Evolutionary conservation across 2,888 invertebrate genomes (phyloP).

Genomic region (Oxycera nigricornis): DNA sequence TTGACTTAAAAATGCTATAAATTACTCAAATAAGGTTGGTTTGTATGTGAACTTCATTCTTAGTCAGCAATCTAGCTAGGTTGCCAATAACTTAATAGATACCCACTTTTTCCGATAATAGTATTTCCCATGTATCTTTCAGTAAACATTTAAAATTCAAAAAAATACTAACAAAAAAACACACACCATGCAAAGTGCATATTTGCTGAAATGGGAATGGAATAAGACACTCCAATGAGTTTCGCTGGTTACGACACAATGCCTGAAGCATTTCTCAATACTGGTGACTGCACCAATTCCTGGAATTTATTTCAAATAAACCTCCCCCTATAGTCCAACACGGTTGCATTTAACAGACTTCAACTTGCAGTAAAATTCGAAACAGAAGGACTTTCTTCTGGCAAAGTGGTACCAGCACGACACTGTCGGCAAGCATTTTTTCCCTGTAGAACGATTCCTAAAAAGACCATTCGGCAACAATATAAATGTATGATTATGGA

Average conservation of each 20-base stretch:
- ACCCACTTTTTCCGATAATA: too few species aligned
- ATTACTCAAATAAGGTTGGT: too few species aligned
- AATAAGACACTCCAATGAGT: slow-evolving; percentile 16
- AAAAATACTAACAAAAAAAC: too few species aligned
- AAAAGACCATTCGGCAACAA: slow-evolving; percentile 5
- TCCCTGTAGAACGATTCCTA: background rate
- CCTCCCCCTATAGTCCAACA: background rate
- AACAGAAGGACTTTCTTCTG: background rate
- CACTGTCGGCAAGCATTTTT: background rate
- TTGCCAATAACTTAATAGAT: too few species aligned
- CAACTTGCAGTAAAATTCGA: background rate
- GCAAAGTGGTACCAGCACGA: background rate
- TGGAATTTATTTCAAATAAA: background rate
- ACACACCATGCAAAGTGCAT: slow-evolving; percentile 11
- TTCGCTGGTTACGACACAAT: background rate
- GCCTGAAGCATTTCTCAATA: background rate
- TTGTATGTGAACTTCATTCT: too few species aligned
- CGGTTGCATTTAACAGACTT: slow-evolving; percentile 2
- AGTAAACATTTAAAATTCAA: too few species aligned
- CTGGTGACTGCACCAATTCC: background rate
- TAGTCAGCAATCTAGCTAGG: too few species aligned
- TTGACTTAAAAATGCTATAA: too few species aligned
- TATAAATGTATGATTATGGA: slow-evolving; percentile 12
- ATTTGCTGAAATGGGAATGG: slow-evolving; percentile 11
- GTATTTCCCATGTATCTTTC: too few species aligned